Evolutionary conservation across 2,888 invertebrate genomes (phyloP).

Genomic region (Acanthosepion pharaonis): DNA sequence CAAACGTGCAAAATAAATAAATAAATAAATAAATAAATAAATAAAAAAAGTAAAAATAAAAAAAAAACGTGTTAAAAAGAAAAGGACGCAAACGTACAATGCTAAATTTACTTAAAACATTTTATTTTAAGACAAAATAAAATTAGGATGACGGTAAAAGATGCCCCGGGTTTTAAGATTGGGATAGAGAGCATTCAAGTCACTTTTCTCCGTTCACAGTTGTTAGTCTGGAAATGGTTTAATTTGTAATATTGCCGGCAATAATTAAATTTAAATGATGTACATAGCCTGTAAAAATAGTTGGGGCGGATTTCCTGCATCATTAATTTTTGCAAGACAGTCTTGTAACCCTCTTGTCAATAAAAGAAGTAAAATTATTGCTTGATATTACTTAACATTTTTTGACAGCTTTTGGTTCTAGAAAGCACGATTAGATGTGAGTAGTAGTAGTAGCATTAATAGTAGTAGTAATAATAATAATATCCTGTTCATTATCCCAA

Average conservation of each 20-base stretch:
- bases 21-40: background rate
- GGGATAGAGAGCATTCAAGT: background rate
- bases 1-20: background rate
- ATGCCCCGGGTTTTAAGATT: background rate
- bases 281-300: background rate
- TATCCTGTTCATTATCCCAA: no score
- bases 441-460: no score
- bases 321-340: background rate
- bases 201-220: no score
- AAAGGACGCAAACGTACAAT: background rate
- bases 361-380: no score
- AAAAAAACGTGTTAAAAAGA: background rate
- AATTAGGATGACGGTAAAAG: background rate
- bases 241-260: background rate
- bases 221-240: background rate
- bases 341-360: background rate
- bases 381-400: no score
- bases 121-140: slow-evolving; percentile 10
- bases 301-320: background rate
- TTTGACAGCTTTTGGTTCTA: no score
- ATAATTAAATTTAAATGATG: background rate
- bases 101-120: slow-evolving; percentile 4
- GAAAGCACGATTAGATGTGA: no score
- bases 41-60: background rate
- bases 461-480: no score